A percentile compares a stretch with the other conserved stretches of the same genome.
These are phyloP conservation scores for Procavia capensis DNA, from an alignment of 2,113 vertebrate species.

Conservation along the genomic window DNA sequence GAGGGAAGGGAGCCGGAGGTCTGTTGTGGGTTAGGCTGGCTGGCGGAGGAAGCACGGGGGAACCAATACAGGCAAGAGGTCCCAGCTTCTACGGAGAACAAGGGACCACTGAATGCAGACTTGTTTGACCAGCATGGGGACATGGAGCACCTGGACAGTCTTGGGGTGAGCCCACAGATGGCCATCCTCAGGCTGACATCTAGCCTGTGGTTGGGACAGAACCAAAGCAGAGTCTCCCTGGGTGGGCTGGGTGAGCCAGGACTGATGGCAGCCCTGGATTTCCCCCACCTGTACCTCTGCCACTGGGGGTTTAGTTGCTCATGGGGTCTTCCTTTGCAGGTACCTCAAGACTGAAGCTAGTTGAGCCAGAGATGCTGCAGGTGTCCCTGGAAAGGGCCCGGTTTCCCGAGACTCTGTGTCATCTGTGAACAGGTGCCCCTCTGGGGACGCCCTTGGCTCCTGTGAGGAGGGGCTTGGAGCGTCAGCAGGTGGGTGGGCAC, in stretches of 20 bases:
- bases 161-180: neutral
- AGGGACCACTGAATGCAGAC: no score
- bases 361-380: neutral
- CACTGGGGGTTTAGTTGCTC: neutral
- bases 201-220: neutral
- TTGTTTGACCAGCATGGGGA: neutral
- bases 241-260: neutral
- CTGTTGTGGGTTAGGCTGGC: neutral
- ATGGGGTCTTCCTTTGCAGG: constrained; percentile 4
- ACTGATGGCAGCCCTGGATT: neutral
- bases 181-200: neutral
- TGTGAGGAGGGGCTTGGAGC: constrained; percentile 45
- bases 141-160: neutral
- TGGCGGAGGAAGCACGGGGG: neutral
- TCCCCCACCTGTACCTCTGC: neutral
- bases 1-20: neutral
- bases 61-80: no score
- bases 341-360: neutral
- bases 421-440: neutral
- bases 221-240: neutral
- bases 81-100: no score
- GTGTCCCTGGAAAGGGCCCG: neutral
- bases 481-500: constrained; percentile 63
- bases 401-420: neutral
- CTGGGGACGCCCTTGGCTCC: constrained; percentile 58